phyloP scores from a whole-genome alignment of 2,888 invertebrate species.

The Leptinotarsa peninsularis region DNA sequence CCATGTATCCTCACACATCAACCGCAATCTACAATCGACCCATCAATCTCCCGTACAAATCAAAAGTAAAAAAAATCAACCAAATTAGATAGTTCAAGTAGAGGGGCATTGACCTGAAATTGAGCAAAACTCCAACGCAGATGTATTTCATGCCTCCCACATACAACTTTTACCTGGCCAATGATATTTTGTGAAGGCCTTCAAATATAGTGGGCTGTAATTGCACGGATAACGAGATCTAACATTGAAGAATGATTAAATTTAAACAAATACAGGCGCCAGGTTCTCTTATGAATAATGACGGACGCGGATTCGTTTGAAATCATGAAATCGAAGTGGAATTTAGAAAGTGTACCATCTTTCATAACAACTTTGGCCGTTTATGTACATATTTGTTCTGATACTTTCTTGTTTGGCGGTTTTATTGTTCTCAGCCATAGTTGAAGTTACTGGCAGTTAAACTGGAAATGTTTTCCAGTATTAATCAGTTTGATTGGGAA shows the following conservation, averaged over 20 bases:
- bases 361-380: not conserved
- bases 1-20: conserved; percentile 2
- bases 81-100: conserved; percentile 42
- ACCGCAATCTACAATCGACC: conserved; percentile 2
- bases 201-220: conserved; percentile 55
- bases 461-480: not conserved
- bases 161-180: conserved; percentile 57
- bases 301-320: conserved; percentile 21
- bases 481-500: too few species aligned
- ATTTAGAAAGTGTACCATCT: conserved; percentile 39
- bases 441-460: not conserved
- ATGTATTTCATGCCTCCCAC: conserved; percentile 56
- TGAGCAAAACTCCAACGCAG: conserved; percentile 60
- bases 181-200: conserved; percentile 60
- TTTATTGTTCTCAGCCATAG: not conserved
- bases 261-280: conserved; percentile 39
- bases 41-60: conserved; percentile 20
- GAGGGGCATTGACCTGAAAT: conserved; percentile 61
- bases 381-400: not conserved
- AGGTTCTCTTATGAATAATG: conserved; percentile 3
- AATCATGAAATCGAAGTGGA: conserved; percentile 36
- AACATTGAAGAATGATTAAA: conserved; percentile 50
- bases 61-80: conserved; percentile 33
- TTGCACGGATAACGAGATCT: conserved; percentile 54
- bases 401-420: not conserved